phyloP scores from a whole-genome alignment of 2,888 invertebrate genomes.

The Polietes domitor region DNA sequence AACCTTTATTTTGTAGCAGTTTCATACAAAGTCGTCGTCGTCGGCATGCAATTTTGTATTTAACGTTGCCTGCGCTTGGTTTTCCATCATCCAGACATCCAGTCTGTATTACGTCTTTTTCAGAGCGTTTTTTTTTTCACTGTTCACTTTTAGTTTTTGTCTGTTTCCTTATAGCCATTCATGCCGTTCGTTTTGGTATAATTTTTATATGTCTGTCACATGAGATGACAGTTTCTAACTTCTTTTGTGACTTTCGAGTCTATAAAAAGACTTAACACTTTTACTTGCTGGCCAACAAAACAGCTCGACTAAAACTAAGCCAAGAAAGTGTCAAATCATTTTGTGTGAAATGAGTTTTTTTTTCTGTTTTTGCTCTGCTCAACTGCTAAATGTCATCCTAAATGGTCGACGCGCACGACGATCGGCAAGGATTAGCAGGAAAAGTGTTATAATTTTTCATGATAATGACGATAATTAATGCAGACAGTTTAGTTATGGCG shows the following conservation, averaged over 20 bases:
- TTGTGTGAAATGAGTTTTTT: slow-evolving; percentile 34
- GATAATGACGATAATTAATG: too few relatives aligned
- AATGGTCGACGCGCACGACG: too few relatives aligned
- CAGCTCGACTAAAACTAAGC: neutral
- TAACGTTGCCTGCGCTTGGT: too few relatives aligned
- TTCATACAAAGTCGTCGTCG: too few relatives aligned
- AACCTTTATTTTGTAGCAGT: neutral
- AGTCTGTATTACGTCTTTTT: neutral
- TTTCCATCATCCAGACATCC: neutral
- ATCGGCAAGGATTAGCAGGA: slow-evolving; percentile 54
- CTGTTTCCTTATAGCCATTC: slow-evolving; percentile 19
- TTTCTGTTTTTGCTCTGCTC: slow-evolving; percentile 7
- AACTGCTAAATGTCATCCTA: slow-evolving; percentile 7
- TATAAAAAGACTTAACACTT: slow-evolving; percentile 6
- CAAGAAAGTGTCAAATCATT: slow-evolving; percentile 18
- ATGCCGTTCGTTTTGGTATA: slow-evolving; percentile 57
- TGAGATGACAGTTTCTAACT: slow-evolving; percentile 58
- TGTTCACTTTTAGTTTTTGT: neutral
- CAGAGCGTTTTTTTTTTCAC: neutral
- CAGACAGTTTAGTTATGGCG: too few relatives aligned
- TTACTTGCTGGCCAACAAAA: slow-evolving; percentile 3
- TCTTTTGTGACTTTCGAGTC: neutral
- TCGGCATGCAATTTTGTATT: slow-evolving; percentile 41
- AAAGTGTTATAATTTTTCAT: slow-evolving; percentile 52
- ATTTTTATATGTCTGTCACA: slow-evolving; percentile 63